phyloP scores from a whole-genome alignment of 2,888 invertebrate species.

The Autographa gamma region DNA sequence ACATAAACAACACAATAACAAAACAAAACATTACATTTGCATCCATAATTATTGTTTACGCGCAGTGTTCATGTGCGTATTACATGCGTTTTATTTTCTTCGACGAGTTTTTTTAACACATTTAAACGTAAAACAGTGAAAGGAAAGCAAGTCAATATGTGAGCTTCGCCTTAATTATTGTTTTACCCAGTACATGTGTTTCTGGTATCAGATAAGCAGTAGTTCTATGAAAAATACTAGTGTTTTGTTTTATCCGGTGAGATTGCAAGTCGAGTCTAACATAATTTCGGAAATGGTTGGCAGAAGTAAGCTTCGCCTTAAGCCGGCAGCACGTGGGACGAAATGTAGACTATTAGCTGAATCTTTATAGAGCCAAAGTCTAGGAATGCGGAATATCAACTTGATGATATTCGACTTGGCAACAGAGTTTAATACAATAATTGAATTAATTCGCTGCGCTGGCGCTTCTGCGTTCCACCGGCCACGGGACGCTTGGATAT shows the following conservation, averaged over 20 bases:
- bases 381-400: slow-evolving; percentile 78
- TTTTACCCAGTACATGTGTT: no score
- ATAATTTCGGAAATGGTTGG: not conserved
- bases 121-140: not conserved
- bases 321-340: slow-evolving; percentile 74
- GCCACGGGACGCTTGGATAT: slow-evolving; percentile 29
- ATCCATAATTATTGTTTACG: not conserved
- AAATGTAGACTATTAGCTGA: slow-evolving; percentile 74
- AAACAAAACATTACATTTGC: slow-evolving; percentile 1
- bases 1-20: not conserved
- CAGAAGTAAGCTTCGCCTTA: slow-evolving; percentile 68
- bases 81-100: not conserved
- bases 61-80: not conserved
- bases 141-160: not conserved
- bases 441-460: slow-evolving; percentile 43
- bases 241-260: not conserved
- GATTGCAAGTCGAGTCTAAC: not conserved
- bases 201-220: no score
- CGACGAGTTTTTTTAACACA: not conserved
- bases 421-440: slow-evolving; percentile 57
- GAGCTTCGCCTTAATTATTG: no score
- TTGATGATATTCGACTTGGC: slow-evolving; percentile 64
- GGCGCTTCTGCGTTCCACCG: slow-evolving; percentile 31
- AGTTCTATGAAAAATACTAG: no score
- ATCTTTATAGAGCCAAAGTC: slow-evolving; percentile 76